These are phyloP conservation scores for Ptilonorhynchus violaceus DNA, from an alignment of 2,113 vertebrate genomes.

Conservation along the genomic window DNA sequence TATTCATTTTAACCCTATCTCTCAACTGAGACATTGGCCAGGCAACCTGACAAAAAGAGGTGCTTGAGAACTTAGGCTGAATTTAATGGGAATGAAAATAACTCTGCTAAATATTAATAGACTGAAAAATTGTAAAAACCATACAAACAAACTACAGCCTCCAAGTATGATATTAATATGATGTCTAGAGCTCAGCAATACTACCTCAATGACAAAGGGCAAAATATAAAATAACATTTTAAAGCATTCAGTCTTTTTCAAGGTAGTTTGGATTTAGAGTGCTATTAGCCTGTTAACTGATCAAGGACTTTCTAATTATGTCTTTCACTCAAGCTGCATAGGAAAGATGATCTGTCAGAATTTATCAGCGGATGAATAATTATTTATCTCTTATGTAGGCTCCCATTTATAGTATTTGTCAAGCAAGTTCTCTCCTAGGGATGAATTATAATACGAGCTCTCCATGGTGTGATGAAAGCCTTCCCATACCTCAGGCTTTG, in stretches of 20 bases:
- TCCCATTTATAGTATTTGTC: neutral
- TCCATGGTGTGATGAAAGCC: neutral
- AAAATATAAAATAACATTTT: neutral
- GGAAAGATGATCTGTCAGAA: conserved; percentile 2
- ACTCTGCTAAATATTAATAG: neutral
- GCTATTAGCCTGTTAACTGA: neutral
- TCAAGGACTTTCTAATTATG: conserved; percentile 6
- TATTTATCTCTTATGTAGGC: neutral
- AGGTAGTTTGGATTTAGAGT: neutral
- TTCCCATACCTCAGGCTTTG: neutral
- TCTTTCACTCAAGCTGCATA: neutral
- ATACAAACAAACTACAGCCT: neutral
- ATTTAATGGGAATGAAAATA: neutral
- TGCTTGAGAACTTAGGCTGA: neutral
- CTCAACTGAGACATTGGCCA: neutral
- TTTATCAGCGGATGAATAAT: conserved; percentile 16
- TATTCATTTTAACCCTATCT: neutral
- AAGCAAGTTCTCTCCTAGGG: neutral
- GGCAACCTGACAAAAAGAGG: neutral
- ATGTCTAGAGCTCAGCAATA: neutral
- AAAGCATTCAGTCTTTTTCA: neutral
- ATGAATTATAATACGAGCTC: neutral
- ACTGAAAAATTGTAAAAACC: neutral
- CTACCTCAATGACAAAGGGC: neutral
- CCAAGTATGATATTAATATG: neutral